These are phyloP conservation scores for Alcis repandata DNA, from an alignment of 2,888 invertebrate species.

Conservation along the genomic window DNA sequence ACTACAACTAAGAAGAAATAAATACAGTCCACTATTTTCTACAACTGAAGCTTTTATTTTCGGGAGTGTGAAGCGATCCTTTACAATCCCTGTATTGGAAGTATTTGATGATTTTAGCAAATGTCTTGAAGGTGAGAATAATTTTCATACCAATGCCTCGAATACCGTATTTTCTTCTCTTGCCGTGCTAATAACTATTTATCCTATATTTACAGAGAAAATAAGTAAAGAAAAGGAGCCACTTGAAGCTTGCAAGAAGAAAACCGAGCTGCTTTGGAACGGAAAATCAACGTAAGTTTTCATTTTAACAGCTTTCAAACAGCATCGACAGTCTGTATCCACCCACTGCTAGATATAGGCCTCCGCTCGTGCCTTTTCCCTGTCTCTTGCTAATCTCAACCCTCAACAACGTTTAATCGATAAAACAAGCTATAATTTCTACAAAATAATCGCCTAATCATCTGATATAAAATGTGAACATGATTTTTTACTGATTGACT, in stretches of 20 bases:
- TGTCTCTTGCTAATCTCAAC: too few species aligned
- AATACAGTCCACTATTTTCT: too few species aligned
- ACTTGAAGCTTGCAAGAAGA: slow-evolving; percentile 67
- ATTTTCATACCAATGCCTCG: background rate
- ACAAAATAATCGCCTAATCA: too few species aligned
- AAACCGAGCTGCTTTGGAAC: slow-evolving; percentile 70
- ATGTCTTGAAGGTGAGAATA: slow-evolving; percentile 61
- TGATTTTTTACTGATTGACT: background rate
- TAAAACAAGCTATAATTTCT: too few species aligned
- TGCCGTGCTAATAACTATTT: background rate
- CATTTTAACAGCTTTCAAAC: background rate
- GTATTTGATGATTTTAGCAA: slow-evolving; percentile 63
- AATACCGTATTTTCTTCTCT: background rate
- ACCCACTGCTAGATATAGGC: too few species aligned
- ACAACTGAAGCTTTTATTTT: too few species aligned
- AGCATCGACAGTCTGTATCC: too few species aligned
- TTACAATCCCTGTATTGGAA: slow-evolving; percentile 51
- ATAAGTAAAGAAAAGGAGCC: slow-evolving; percentile 68
- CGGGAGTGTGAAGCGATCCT: too few species aligned
- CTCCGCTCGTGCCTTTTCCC: too few species aligned
- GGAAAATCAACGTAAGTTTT: slow-evolving; percentile 67
- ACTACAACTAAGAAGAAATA: too few species aligned
- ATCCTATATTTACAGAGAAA: slow-evolving; percentile 65
- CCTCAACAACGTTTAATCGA: too few species aligned
- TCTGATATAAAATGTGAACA: too few species aligned